Evolutionary conservation across 2,888 invertebrate genomes (phyloP), one percentile per base, ranked within the genome.

Genomic region (Entomobrya proxima): DNA sequence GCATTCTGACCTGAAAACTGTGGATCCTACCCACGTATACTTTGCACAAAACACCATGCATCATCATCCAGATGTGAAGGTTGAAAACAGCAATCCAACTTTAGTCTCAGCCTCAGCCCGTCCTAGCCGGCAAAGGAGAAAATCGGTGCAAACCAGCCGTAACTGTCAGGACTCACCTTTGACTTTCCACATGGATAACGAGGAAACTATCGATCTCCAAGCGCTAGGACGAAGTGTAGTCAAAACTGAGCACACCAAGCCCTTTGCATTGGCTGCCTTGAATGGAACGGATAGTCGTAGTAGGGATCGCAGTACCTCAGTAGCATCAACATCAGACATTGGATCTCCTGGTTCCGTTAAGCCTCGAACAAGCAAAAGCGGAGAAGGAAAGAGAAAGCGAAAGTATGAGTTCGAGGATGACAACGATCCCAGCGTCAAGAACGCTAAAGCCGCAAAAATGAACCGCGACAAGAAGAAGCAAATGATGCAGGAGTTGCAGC

Each of bases 391-490:
- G 47, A 85, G 61, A 50, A 85, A 74, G 3, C 64, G 84, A n/a
- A 90, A 90, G 50, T 90, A 89, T 55, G 87, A 89, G 37, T 15
- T 80, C 24, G 85, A 86, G n/a, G 88, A 88, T 18, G 44, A 40
- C 0, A 52, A 24, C 6, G 89, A 89, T 47, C 88, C 88, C 24
- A 86, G 86, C 6, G 88, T 89, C 2, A 85, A 84, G 32, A 90
- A 90, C 47, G 90, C 90, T 0, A 84, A 86, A 27, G 90, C 90
- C 0, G 90, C 90, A 0, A 90, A 88, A 61, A 7, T 78, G 52
- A 90, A 90, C 37, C 85, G 90, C 0, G 88, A 88, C 7, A 85
- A 76, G 61, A 89, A 90, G 88, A 90, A 90, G 80, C 21, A 67
- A 24, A 88, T 88, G 52, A 21, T 87, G 21, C 18, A 72, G n/a